A percentile compares a stretch with the other conserved stretches of the same genome.
Conservation (phyloP, 2,113 vertebrate genomes). For the Pavo muticus region DNA sequence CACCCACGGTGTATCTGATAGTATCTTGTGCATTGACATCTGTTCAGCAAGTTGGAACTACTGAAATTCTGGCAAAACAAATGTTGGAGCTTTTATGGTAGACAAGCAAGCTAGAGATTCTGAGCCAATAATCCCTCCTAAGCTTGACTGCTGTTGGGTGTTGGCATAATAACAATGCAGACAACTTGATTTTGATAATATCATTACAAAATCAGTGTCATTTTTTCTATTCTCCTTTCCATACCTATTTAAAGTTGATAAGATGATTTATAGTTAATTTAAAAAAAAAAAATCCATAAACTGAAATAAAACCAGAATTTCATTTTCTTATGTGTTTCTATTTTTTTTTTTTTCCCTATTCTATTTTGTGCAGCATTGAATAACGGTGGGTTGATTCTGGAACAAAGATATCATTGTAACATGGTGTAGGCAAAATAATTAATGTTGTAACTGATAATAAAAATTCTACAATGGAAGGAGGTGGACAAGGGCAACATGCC, state of each 20-base stretch:
- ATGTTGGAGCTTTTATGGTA: not conserved
- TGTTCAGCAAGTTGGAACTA: slow-evolving; percentile 21
- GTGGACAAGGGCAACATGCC: not conserved
- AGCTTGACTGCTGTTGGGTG: not conserved
- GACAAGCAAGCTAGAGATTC: not conserved
- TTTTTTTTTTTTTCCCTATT: not conserved
- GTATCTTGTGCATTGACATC: not conserved
- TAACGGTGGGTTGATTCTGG: not conserved
- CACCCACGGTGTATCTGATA: not conserved
- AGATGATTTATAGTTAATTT: not conserved
- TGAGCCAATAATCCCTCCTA: not conserved
- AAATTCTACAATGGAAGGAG: too few species aligned
- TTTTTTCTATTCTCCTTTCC: not conserved
- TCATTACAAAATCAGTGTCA: not conserved
- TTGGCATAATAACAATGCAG: not conserved
- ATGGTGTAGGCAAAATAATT: not conserved
- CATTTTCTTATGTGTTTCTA: not conserved
- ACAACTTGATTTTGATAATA: not conserved
- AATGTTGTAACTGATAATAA: not conserved
- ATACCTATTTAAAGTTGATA: not conserved
- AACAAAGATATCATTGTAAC: not conserved
- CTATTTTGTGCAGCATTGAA: not conserved
- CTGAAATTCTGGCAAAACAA: slow-evolving; percentile 25
- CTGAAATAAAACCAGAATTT: not conserved
- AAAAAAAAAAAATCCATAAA: not conserved